phyloP scores from a whole-genome alignment of 1,140 invertebrate genomes.

The Aphaenogaster floridana region DNA sequence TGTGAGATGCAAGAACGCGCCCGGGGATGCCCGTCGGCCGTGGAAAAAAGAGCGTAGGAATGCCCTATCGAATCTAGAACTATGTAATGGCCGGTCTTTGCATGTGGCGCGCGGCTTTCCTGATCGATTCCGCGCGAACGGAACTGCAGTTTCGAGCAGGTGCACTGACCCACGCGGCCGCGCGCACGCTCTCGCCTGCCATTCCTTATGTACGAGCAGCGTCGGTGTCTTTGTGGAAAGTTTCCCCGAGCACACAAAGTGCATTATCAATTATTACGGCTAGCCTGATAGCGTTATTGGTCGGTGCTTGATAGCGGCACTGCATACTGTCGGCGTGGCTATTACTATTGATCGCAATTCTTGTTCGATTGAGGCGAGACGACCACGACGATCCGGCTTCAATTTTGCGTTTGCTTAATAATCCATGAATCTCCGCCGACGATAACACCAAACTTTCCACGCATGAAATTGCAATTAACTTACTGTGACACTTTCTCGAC shows the following conservation, averaged over 20 bases:
- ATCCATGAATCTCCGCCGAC: neutral
- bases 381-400: constrained; percentile 9
- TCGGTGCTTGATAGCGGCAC: constrained; percentile 51
- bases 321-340: constrained; percentile 35
- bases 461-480: neutral
- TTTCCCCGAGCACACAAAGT: constrained; percentile 41
- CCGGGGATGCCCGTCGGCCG: neutral
- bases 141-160: constrained; percentile 59
- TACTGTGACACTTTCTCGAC: neutral
- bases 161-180: constrained; percentile 54
- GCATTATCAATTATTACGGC: constrained; percentile 64
- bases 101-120: constrained; percentile 37
- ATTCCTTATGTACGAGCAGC: constrained; percentile 58
- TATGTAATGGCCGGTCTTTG: constrained; percentile 52
- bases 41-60: constrained; percentile 17
- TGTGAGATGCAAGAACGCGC: constrained; percentile 54
- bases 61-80: constrained; percentile 57
- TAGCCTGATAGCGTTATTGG: constrained; percentile 58
- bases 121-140: constrained; percentile 59
- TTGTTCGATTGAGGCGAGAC: constrained; percentile 15
- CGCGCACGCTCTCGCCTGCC: neutral
- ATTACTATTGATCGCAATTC: constrained; percentile 50
- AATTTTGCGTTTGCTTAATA: constrained; percentile 23
- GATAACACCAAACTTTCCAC: neutral
- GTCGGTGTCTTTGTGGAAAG: constrained; percentile 45